Evolutionary conservation across 2,113 vertebrate genomes (phyloP), one percentile per base, ranked within the genome.

Genomic region (Micromys minutus): DNA sequence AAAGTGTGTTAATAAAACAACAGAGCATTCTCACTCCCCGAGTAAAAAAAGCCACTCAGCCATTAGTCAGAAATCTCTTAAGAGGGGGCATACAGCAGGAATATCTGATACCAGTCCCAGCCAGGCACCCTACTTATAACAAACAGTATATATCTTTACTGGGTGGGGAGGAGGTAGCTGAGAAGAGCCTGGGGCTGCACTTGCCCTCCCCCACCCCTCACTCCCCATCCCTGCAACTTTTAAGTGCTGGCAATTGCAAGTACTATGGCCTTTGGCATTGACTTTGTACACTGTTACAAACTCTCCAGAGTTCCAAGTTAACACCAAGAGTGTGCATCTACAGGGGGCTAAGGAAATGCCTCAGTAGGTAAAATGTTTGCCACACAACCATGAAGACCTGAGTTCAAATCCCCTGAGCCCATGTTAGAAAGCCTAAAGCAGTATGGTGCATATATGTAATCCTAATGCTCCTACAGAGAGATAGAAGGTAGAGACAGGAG

Each of bases 81-180:
- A 4, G 5, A 13, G 57, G 15, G n/a, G 39, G 50, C 1, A 6
- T 2, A 17, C 0, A n/a, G 86, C 15, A 77, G 45, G 61, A 89
- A 72, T 10, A 31, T 39, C 39, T 11, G 17, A n/a, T 31, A 12
- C 5, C 10, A 8, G 24, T 3, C 52, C 21, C 4, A 21, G 19
- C 42, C 42, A 5, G 5, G 55, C 0, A 1, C 24, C 61, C 55
- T 39, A 26, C 52, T 75, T 74, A 67, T 36, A 80, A 52, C 7
- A 67, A 77, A 22, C n/a, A 86, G 52, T n/a, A 36, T 42, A 21
- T 11, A 47, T 50, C 86, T 74, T 55, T 74, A 4, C 10, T 47
- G 12, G 21, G 10, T 11, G 7, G 1, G 1, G 15, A 47, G 2
- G 1, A 7, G 42, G 19, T 10, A 50, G 36, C 36, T 26, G 63